Percentiles rank a stretch among this genome's conserved stretches.
These are phyloP conservation scores for Sphenopsis melanotis DNA, from an alignment of 2,797 vertebrate genomes.

Conservation along the genomic window DNA sequence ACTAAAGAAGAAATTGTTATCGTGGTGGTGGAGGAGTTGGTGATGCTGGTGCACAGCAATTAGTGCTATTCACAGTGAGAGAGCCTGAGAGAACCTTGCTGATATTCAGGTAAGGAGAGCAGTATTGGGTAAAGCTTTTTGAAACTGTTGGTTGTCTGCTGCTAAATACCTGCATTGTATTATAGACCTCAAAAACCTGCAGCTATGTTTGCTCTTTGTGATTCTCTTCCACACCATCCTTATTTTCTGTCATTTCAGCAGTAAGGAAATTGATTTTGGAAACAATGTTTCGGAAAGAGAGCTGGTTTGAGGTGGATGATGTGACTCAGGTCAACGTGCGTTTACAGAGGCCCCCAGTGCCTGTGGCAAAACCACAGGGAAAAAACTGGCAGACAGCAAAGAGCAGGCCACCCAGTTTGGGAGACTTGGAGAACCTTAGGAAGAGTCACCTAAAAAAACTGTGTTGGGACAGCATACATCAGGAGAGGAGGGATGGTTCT, in stretches of 20 bases:
- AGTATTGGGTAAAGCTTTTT: not conserved
- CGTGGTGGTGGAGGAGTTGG: not conserved
- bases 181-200: not conserved
- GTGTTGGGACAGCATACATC: not conserved
- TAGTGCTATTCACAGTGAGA: accelerated
- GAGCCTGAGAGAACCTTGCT: not conserved
- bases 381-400: not conserved
- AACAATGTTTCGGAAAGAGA: not conserved
- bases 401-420: not conserved
- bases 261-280: not conserved
- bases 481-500: not conserved
- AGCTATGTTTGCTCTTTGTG: not conserved
- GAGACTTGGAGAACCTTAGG: not conserved
- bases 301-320: not conserved
- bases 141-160: not conserved
- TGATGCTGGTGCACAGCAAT: accelerated
- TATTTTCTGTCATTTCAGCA: not conserved
- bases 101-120: not conserved
- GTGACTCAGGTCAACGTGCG: accelerated
- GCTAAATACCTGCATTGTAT: not conserved
- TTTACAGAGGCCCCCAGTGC: not conserved
- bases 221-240: not conserved
- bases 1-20: not conserved
- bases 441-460: not conserved
- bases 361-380: not conserved